These are phyloP conservation scores for Rhamnusium bicolor DNA, from an alignment of 2,888 invertebrate species.

Conservation along the genomic window DNA sequence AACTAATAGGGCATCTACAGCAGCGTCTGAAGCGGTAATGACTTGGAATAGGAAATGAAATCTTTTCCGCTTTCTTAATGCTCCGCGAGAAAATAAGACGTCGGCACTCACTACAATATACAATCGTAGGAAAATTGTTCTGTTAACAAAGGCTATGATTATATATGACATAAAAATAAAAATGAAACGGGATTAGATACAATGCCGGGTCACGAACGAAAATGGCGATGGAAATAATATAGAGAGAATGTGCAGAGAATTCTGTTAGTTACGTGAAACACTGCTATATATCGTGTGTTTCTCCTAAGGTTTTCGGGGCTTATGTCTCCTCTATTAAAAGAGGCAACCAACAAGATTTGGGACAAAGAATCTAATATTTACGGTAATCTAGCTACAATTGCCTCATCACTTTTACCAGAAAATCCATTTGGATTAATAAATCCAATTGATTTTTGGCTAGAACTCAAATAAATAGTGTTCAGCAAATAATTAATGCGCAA, in stretches of 20 bases:
- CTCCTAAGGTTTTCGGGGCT: too few relatives aligned
- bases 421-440: too few relatives aligned
- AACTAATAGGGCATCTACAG: background rate
- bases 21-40: background rate
- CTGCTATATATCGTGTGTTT: too few relatives aligned
- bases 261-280: too few relatives aligned
- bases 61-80: background rate
- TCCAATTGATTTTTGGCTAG: too few relatives aligned
- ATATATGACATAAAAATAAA: conserved; percentile 15
- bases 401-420: too few relatives aligned
- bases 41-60: conserved; percentile 7
- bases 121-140: background rate
- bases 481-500: too few relatives aligned
- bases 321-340: too few relatives aligned
- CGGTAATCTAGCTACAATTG: too few relatives aligned
- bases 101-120: background rate
- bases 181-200: background rate
- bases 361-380: too few relatives aligned
- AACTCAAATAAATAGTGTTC: too few relatives aligned
- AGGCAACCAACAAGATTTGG: too few relatives aligned
- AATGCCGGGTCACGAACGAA: background rate
- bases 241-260: background rate
- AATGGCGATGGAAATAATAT: background rate
- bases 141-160: background rate
- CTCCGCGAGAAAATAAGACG: background rate